These are phyloP conservation scores for Mobula hypostoma DNA, from an alignment of 2,113 vertebrate species.

Conservation along the genomic window DNA sequence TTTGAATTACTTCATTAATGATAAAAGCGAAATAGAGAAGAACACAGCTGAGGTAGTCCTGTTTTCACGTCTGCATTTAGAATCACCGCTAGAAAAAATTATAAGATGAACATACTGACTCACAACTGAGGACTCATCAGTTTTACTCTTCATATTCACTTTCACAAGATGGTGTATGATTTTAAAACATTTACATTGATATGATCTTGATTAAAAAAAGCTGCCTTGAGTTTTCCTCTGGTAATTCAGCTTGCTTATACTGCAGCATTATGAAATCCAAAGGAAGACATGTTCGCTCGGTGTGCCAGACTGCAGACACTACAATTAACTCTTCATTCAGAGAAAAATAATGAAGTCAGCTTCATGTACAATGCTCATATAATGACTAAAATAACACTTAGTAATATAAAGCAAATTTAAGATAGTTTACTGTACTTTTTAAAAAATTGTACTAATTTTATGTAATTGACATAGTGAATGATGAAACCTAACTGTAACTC, in stretches of 20 bases:
- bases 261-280: not conserved
- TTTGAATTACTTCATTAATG: not conserved
- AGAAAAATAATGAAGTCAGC: conserved; percentile 9
- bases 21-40: not conserved
- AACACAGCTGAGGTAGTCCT: not conserved
- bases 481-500: conserved; percentile 71
- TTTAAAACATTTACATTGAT: conserved; percentile 14
- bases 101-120: conserved; percentile 16
- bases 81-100: not conserved
- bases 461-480: not conserved
- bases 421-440: not conserved
- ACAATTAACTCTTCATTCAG: not conserved
- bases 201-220: not conserved
- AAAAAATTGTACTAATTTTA: not conserved
- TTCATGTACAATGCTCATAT: not conserved
- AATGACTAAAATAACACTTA: conserved; percentile 24
- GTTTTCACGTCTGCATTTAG: not conserved
- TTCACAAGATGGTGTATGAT: conserved; percentile 3
- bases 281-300: not conserved
- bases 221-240: not conserved
- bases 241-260: conserved; percentile 19
- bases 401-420: not conserved
- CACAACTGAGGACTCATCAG: not conserved
- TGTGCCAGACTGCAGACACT: not conserved
- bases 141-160: not conserved